Base-by-base conservation (phyloP, 2,888 invertebrate species). In the Calameuta idolon region DNA sequence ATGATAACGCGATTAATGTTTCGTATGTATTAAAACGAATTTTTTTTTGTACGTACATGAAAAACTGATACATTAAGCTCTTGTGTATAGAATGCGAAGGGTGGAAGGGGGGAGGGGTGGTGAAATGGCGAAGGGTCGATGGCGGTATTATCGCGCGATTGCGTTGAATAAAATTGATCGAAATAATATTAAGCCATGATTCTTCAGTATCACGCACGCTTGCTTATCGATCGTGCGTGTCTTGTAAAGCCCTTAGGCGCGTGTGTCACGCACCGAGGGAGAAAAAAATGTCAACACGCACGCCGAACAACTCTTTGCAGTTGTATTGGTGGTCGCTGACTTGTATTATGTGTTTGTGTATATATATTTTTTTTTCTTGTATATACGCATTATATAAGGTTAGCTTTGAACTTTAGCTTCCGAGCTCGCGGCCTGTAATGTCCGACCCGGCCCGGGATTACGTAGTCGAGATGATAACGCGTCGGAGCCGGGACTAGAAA, bases 401-500 rank as follows among this genome's bases (percentile, higher is more conserved):
- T 55, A 55, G 23, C 55, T 55, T 23, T 55, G 23, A 55, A 55
- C 55, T 55, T 55, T 55, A 23, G 23, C 55, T 55, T 55, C 5
- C 55, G 55, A 55, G 55, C 55, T 55, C 55, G 55, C 23, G 55
- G 9, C 55, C 55, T 23, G 55, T 23, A 55, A 23, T 9, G 55
- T 55, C 55, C 55, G 23, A 55, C 55, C 55, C 9, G 23, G 23
- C 23, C 55, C 23, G 55, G 78, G 75, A 75, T 77, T 73, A 30
- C 30, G 30, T 37, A 55, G 37, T 71, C 40, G 68, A 77, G 77
- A 79, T 81, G 79, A 83, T 81, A 78, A 80, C 81, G 80, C 81
- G 69, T 74, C 69, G 71, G 73, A 15, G 33, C 37, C 73, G 33
- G 34, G 76, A 73, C 74, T 77, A 74, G 74, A 74, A 81, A 81